Conservation (phyloP, 2,888 invertebrate genomes). For the Seladonia tumulorum region DNA sequence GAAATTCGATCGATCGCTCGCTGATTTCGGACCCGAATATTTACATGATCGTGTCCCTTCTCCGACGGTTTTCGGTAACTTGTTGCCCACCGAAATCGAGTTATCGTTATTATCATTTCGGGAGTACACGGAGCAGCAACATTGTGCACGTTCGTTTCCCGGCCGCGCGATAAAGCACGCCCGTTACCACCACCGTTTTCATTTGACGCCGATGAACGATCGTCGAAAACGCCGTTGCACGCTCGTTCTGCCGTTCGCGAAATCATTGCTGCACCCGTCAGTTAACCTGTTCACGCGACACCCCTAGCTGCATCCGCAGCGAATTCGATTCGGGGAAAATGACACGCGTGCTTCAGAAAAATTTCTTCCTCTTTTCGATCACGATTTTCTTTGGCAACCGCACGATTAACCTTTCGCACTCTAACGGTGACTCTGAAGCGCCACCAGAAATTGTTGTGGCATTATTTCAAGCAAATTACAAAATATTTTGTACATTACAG, state of each 20-base stretch:
- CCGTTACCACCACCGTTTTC: neutral
- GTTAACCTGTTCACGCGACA: neutral
- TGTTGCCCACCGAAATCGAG: neutral
- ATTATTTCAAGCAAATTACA: no score
- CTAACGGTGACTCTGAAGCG: no score
- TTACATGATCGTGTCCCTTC: neutral
- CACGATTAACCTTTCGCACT: no score
- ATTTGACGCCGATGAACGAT: neutral
- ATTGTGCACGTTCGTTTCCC: neutral
- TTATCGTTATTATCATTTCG: neutral
- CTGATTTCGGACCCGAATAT: neutral
- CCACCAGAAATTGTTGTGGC: no score
- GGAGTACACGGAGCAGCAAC: neutral
- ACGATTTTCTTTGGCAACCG: neutral
- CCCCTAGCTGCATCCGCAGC: neutral
- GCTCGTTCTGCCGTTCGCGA: neutral
- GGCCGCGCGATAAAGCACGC: conserved; percentile 2
- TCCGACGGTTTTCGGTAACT: neutral
- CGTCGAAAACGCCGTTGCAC: neutral
- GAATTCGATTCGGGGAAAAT: neutral
- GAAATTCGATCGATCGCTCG: neutral
- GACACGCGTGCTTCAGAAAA: neutral
- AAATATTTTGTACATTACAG: no score
- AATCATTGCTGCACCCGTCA: neutral
- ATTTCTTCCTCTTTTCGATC: no score